Conservation (phyloP, 2,888 invertebrate species). For the Sesia apiformis region DNA sequence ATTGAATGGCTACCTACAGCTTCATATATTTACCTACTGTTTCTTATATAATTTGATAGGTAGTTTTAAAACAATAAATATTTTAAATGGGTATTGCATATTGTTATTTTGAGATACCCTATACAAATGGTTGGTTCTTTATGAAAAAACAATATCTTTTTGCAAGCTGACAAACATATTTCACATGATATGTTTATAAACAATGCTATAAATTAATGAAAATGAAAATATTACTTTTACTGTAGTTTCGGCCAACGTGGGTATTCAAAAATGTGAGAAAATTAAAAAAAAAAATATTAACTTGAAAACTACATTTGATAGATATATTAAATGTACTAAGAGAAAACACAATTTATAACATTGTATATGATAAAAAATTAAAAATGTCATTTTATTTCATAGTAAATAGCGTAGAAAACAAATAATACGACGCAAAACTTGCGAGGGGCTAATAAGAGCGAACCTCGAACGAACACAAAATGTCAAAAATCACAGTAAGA, state of each 20-base stretch:
- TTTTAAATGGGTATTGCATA: too few relatives aligned
- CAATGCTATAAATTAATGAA: conserved; percentile 6
- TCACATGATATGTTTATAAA: conserved; percentile 10
- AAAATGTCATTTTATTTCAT: not conserved
- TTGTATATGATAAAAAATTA: not conserved
- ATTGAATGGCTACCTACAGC: too few relatives aligned
- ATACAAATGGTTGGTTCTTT: not conserved
- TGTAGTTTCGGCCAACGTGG: not conserved
- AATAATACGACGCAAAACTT: conserved; percentile 70
- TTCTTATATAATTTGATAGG: too few relatives aligned
- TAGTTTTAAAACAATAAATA: too few relatives aligned
- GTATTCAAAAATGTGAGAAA: not conserved
- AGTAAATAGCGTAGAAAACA: conserved; percentile 23
- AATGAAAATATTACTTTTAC: not conserved
- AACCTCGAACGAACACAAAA: conserved; percentile 5
- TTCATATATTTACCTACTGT: too few relatives aligned
- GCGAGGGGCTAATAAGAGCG: conserved; percentile 33
- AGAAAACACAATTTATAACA: not conserved
- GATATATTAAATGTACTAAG: not conserved
- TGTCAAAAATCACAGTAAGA: conserved; percentile 40
- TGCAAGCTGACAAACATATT: not conserved
- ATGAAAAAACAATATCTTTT: not conserved
- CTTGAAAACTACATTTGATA: conserved; percentile 1
- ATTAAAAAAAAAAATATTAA: conserved; percentile 1
- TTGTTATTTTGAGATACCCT: not conserved